Evolutionary conservation across 1,140 invertebrate species (phyloP), one percentile per base, ranked within the genome.

Genomic region (Achroia grisella): DNA sequence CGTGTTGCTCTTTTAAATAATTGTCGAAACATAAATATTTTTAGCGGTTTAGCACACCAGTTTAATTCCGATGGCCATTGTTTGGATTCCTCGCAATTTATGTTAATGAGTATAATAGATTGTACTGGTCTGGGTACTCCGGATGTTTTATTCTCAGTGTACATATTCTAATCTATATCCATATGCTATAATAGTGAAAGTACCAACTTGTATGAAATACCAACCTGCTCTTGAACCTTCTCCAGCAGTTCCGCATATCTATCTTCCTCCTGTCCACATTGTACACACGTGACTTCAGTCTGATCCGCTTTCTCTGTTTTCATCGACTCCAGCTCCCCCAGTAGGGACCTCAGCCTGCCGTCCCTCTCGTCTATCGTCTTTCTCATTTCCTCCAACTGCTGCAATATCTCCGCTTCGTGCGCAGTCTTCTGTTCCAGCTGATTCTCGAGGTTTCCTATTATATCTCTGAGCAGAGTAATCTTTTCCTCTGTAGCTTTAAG

Each of bases 401-500:
- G 53, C 10, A 81, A 17, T 11, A 84, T 64, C 12, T 84, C 71
- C 0, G 48, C 66, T 56, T 90, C 87, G 23, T 89, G 64, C 1
- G 81, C 61, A 13, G 84, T 69, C 67, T 93, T 92, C 5, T 77
- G 72, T 56, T 92, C 90, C 0, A 95, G 67, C 53, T 94, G 91
- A 6, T 78, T 82, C 61, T 95, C 94, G 23, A 94, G 72, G 48
- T 94, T 92, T 0, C 85, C 72, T 32, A 96, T 93, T 36, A 95
- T 92, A 29, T 95, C 92, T 27, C 93, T 86, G 2, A 94, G 75
- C 5, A 92, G 85, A 46, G 87, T 86, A 11, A 94, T 90, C 69
- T 95, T 94, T 8, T 93, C 91, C 10, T 91, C 85, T 0, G 91
- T 89, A 1, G 89, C 88, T 70, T 93, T 91, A 0, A 92, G 71